A percentile compares a stretch with the other conserved stretches of the same genome.
phyloP scores from a whole-genome alignment of 2,888 invertebrate species.

The Myopa tessellatipennis region DNA sequence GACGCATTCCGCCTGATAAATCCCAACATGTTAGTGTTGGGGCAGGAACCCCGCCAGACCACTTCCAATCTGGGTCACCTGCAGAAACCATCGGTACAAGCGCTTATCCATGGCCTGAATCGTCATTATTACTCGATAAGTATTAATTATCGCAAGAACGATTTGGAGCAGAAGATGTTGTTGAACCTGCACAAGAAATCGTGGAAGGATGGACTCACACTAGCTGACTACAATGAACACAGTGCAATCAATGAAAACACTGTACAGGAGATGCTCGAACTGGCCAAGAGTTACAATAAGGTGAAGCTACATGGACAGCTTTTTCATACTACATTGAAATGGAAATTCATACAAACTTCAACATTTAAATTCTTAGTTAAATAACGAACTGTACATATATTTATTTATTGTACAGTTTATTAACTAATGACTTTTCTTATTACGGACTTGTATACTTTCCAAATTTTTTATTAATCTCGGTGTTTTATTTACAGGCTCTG shows the following conservation, averaged over 20 bases:
- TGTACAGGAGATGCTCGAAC: constrained; percentile 94
- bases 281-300: constrained; percentile 98
- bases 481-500: constrained; percentile 72
- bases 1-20: constrained; percentile 99
- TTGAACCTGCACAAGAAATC: constrained; percentile 98
- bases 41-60: constrained; percentile 98
- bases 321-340: no score
- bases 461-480: no score
- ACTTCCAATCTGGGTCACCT: constrained; percentile 98
- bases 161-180: constrained; percentile 99
- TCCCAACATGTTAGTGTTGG: constrained; percentile 98
- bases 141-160: constrained; percentile 99
- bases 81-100: constrained; percentile 99
- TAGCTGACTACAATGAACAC: constrained; percentile 93
- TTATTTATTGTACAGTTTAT: not conserved
- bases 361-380: no score
- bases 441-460: no score
- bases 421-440: no score
- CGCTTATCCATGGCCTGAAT: constrained; percentile 97
- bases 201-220: constrained; percentile 95
- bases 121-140: constrained; percentile 99
- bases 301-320: constrained; percentile 48
- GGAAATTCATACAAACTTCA: no score
- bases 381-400: no score
- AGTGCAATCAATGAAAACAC: constrained; percentile 93